Conservation (phyloP, 2,113 vertebrate species). For the Tragelaphus imberbis region DNA sequence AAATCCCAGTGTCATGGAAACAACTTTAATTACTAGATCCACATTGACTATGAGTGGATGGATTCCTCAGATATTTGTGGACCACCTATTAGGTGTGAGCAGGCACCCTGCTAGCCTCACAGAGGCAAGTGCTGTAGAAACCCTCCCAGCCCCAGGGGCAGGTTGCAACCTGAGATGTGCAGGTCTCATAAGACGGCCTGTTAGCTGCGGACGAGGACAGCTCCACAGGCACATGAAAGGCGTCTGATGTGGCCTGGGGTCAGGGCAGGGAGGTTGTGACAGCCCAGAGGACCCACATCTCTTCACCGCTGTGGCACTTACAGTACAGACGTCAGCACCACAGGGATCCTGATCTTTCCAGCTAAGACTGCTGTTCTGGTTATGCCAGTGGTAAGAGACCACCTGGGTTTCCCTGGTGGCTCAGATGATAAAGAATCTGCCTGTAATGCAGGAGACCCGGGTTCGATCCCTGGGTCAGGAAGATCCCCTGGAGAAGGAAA, state of each 20-base stretch:
- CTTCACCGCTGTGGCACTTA: neutral
- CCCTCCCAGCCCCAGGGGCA: neutral
- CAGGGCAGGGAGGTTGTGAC: neutral
- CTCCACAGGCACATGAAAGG: fast-evolving
- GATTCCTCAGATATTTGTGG: neutral
- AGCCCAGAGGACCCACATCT: neutral
- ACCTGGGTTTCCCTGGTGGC: neutral
- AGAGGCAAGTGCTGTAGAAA: neutral
- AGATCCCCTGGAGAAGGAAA: neutral
- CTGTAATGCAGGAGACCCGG: neutral
- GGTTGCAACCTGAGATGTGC: neutral
- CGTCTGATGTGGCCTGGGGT: too few species aligned
- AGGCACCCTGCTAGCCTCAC: neutral
- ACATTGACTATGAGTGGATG: neutral
- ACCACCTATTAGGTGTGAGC: neutral
- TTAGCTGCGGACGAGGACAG: neutral
- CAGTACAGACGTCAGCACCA: fast-evolving
- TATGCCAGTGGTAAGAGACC: neutral
- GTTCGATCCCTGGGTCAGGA: neutral
- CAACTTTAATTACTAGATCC: conserved; percentile 33
- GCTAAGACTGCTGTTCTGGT: neutral
- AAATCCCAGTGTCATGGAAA: neutral
- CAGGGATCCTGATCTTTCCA: neutral
- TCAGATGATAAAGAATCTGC: neutral
- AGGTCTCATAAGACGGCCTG: fast-evolving